Evolutionary conservation across 2,113 vertebrate species (phyloP), one percentile per base, ranked within the genome.

Genomic region (Odocoileus virginianus): DNA sequence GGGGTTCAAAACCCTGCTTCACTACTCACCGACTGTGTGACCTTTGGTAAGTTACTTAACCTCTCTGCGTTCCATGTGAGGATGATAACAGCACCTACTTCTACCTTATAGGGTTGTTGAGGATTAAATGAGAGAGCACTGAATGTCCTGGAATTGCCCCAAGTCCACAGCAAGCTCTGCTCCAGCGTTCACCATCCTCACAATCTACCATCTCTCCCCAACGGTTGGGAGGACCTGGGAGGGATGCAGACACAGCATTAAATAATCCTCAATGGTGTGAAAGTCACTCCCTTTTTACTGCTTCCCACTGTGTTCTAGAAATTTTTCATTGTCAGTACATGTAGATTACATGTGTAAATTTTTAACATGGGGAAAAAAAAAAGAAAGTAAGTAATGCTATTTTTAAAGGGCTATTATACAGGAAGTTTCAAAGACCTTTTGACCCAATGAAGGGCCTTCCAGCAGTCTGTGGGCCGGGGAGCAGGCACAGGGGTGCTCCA

Each of bases 41-140:
- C 55, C 61, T 76, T 36, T 23, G 60, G 28, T 27, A 25, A 0
- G 13, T 36, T 15, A 5, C 47, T 27, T 3, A 28, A 36, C 50
- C 52, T 64, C 50, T 33, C 89, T 52, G 81, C 57, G 83, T 15
- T 36, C 55, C 15, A 0, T 4, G 61, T 36, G 23, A 25, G 4
- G 21, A 27, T n/a, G 33, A 52, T 10, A 1, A 21, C 0, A 0
- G 25, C 78, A 27, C 14, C 30, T 3, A 3, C n/a, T 27, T 2
- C 36, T 25, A 3, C 40, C 27, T 11, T 0, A 6, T 1, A 6
- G 23, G 45, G 23, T 3, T 17, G 43, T 14, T 3, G 50, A 84
- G 30, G 10, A 27, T 60, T 6, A 28, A 45, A 19, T 5, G 52
- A 74, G 79, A 0, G 8, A 2, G 14, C 25, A 0, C 0, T 1